Base-by-base conservation (phyloP, 2,797 vertebrate genomes). In the Thripadectes ignobilis region DNA sequence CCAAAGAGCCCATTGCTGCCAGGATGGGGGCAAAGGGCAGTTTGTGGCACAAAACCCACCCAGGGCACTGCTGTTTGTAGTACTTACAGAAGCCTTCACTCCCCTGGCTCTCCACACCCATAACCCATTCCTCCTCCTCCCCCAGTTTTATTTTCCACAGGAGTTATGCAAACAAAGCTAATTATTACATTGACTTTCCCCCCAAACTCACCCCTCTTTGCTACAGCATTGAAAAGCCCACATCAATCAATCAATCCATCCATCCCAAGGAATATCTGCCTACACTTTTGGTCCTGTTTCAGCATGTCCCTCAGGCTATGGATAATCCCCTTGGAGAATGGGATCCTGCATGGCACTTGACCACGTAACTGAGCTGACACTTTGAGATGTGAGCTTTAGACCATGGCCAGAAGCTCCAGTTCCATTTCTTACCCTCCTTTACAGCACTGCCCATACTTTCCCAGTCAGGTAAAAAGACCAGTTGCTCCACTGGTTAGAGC, bases 311-410 rank as follows among this genome's bases (percentile, higher is more conserved):
- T 63, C 54, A 38, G 20, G n/a, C 46, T 34, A 3, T 5, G 36
- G 61, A 74, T 69, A 78, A 82, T 20, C 5, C 49, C 49, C 65
- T 63, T 3, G 12, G 14, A 51, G 36, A 58, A 66, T 6, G 36
- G 73, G 46, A 92, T 77, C 18, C 65, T 52, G 43, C 38, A 29
- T 1, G 23, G 66, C 36, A 23, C 20, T 10, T 10, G 22, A 46
- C 9, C 36, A 10, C 0, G 0, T 11, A n/a, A 74, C 4, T 16
- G n/a, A 49, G 57, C 12, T 78, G 51, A 22, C 6, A 21, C 23
- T 4, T 4, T 12, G n/a, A 71, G 34, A 17, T 21, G 23, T 26
- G 17, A 87, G 27, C 6, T 89, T 18, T 41, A 61, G 41, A 46
- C 9, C 4, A 5, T 1, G 19, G 26, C 10, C 43, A 87, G 15